Conservation (phyloP, 2,797 vertebrate species). For the Dendrocincla tyrannina region DNA sequence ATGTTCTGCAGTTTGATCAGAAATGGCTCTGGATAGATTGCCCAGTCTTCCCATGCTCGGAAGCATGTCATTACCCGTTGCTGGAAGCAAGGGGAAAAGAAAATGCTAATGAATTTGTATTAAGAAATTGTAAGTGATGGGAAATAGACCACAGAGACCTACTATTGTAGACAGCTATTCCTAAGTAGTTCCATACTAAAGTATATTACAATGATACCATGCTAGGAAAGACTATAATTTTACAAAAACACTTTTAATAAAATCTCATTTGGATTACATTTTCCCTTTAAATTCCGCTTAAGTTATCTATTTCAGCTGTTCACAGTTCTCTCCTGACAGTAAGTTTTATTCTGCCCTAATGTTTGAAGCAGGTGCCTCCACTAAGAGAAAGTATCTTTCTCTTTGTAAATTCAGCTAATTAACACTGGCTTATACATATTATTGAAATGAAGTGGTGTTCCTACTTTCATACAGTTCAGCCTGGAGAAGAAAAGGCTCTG, state of each 20-base stretch:
- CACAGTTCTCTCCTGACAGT: not conserved
- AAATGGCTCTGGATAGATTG: slow-evolving; percentile 98
- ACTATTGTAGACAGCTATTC: not conserved
- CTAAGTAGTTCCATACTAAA: not conserved
- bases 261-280: not conserved
- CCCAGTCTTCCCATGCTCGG: slow-evolving; percentile 98
- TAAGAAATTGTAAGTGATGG: not conserved
- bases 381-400: not conserved
- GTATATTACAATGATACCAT: not conserved
- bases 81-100: slow-evolving; percentile 72
- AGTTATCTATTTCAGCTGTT: not conserved
- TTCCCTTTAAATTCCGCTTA: not conserved
- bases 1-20: slow-evolving; percentile 99
- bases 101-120: not conserved
- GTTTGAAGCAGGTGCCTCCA: not conserved
- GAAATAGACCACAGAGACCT: not conserved
- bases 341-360: not conserved
- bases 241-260: not conserved
- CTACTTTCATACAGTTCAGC: not conserved
- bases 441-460: not conserved
- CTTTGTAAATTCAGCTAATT: not conserved
- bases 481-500: not conserved
- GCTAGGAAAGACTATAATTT: not conserved
- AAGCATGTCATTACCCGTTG: slow-evolving; percentile 99
- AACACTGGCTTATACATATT: not conserved